Evolutionary conservation across 2,797 vertebrate genomes (phyloP).

Genomic region (Rhincodon typus): DNA sequence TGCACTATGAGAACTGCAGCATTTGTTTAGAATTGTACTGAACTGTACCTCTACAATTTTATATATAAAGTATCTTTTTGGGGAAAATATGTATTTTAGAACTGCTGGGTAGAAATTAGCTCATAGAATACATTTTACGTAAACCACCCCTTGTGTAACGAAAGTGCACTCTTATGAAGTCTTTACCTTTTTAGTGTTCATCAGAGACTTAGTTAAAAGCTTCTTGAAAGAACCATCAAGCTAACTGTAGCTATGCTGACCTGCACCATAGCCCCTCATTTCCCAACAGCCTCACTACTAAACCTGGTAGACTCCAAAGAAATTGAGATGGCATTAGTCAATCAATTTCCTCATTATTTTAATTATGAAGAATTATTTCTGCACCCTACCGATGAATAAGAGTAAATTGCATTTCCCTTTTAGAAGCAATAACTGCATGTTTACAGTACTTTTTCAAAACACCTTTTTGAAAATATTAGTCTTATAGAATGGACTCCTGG

Average conservation of each 20-base stretch:
- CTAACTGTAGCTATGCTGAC: neutral
- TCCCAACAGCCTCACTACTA: neutral
- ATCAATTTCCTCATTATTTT: conserved; percentile 1
- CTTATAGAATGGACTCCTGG: neutral
- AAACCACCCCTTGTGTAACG: neutral
- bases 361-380: neutral
- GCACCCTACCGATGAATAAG: neutral
- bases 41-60: neutral
- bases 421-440: neutral
- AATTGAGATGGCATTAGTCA: neutral
- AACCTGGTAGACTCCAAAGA: neutral
- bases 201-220: neutral
- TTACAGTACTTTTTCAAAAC: neutral
- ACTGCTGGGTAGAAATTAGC: neutral
- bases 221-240: neutral
- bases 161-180: neutral
- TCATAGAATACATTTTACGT: neutral
- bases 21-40: neutral
- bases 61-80: neutral
- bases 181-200: neutral
- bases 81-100: neutral
- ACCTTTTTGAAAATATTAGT: neutral
- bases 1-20: neutral
- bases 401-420: neutral
- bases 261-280: neutral